Evolutionary conservation across 2,797 vertebrate genomes (phyloP), one percentile per base, ranked within the genome.

Genomic region (Rhinatrema bivittatum): DNA sequence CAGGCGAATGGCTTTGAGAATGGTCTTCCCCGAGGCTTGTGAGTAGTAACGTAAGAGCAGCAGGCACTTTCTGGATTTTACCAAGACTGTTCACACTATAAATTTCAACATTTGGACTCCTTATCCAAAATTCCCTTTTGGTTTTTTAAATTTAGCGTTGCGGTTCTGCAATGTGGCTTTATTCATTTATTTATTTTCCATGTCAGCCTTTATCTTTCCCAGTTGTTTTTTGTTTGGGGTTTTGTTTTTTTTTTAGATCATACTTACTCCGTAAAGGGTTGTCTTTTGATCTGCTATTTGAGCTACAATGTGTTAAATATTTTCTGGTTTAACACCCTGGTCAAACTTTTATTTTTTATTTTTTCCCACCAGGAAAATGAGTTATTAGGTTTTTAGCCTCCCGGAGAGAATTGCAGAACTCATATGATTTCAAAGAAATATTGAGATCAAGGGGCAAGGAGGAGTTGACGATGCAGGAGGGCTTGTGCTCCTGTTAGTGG

Each of bases 381-480:
- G 1, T 3, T 32, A 8, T 23, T 29, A 12, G 1, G 5, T 8
- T 0, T 3, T 3, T 42, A 15, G 3, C 44, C 12, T 29, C 34
- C 35, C 26, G 16, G 12, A n/a, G n/a, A 39, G 39, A 15, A 31
- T 17, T 29, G 19, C 2, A 25, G 16, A 49, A 41, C 5, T 30
- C 3, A 22, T 42, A 10, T 25, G 38, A 26, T n/a, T 47, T 41
- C 17, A 30, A 25, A 36, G 14, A 27, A n/a, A 25, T 32, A 23
- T 7, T 53, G 19, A 53, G 11, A 9, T 6, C 9, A 27, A 49
- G 41, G 51, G 56, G 59, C 55, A n/a, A n/a, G n/a, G n/a, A n/a
- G n/a, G 55, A 46, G 25, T 37, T 50, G 27, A 19, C 0, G 1
- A 14, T 22, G 34, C 16, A 14, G 7, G n/a, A 47, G 20, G 29